Conservation (phyloP, 2,113 vertebrate genomes). For the human (Homo sapiens) region GRCh38 chr1:240145001-240145500, state of each 20-base stretch:
- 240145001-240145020: slow-evolving; percentile 98
- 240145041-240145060: slow-evolving; percentile 96
- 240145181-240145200: slow-evolving; percentile 96
- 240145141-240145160: slow-evolving; percentile 93
- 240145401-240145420: too few relatives aligned
- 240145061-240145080: slow-evolving; percentile 95
- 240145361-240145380: slow-evolving; percentile 72
- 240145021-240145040: slow-evolving; percentile 93
- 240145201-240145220: slow-evolving; percentile 98
- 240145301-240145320: neutral
- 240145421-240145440: too few relatives aligned
- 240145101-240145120: slow-evolving; percentile 98
- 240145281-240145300: slow-evolving; percentile 77
- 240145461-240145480: neutral
- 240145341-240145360: slow-evolving; percentile 60
- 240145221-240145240: slow-evolving; percentile 98
- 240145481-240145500: neutral
- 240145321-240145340: slow-evolving; percentile 64
- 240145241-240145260: slow-evolving; percentile 86
- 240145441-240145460: neutral
- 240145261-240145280: slow-evolving; percentile 77
- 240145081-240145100: slow-evolving; percentile 98
- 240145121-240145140: slow-evolving; percentile 96
- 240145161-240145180: slow-evolving; percentile 89
- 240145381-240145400: slow-evolving; percentile 80